Conservation (phyloP, 2,888 invertebrate species). For the Agriopis marginaria region DNA sequence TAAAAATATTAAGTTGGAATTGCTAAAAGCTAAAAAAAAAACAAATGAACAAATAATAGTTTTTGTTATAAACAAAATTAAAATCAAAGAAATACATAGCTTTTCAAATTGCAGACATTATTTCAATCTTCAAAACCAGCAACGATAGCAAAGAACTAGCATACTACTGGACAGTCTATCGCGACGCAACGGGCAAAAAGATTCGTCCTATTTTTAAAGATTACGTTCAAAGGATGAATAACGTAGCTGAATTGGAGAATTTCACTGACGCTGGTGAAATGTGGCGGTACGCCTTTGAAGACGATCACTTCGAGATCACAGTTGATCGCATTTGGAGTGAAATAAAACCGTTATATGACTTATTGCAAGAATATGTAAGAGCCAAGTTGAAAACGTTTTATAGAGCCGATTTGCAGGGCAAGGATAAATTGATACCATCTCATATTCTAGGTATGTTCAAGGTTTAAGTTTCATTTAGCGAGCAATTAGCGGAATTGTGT, state of each 20-base stretch:
- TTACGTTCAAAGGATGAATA: constrained; percentile 88
- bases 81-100: neutral
- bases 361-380: constrained; percentile 88
- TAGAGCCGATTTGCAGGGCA: constrained; percentile 71
- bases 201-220: constrained; percentile 87
- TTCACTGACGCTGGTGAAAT: constrained; percentile 79
- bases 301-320: constrained; percentile 71
- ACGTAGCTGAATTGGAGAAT: constrained; percentile 85
- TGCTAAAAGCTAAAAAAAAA: neutral
- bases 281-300: constrained; percentile 80
- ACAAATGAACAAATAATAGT: too few relatives aligned
- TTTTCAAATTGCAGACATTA: constrained; percentile 66
- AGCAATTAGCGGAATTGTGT: neutral
- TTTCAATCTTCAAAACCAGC: constrained; percentile 77
- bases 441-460: constrained; percentile 88
- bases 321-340: constrained; percentile 84
- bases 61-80: neutral
- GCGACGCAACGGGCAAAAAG: constrained; percentile 88
- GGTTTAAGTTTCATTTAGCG: constrained; percentile 22
- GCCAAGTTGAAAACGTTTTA: constrained; percentile 83
- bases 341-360: constrained; percentile 88
- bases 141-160: constrained; percentile 87
- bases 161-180: constrained; percentile 89
- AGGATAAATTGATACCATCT: constrained; percentile 88
- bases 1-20: neutral